Base-by-base conservation (phyloP, 2,113 vertebrate genomes). In the Struthio camelus region DNA sequence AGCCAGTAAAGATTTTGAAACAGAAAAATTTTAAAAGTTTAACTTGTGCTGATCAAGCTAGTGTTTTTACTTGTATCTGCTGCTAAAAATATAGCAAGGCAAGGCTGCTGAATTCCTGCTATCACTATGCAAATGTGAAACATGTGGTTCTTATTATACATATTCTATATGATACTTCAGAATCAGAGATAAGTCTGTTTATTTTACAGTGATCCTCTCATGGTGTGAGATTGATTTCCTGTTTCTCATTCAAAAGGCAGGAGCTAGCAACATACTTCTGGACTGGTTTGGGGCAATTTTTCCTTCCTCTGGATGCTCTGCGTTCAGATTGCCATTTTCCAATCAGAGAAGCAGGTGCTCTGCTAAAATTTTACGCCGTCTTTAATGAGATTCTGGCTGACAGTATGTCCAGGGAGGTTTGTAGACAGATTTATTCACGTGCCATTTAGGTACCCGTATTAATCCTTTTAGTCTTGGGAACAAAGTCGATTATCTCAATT, bases 301-400 rank as follows among this genome's bases (percentile, higher is more conserved):
- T 84, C 38, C 30, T 85, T 87, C 80, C 40, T 77, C 25, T 86
- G 73, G 15, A 20, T 79, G 16, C 22, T 82, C 73, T 90, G 8
- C 32, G 76, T 91, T 88, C 73, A 28, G 67, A 66, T 2, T 9
- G 7, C 50, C 50, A 51, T 91, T 65, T 89, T 96, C 30, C 22
- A 92, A 89, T 40, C 46, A 88, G 83, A 83, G 51, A 83, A 85
- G 23, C 76, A 92, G 75, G 76, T 79, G 10, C 34, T 84, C 36
- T 56, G 27, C 36, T 96, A 54, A 80, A 89, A 87, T 94, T 89
- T 97, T 64, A 78, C 42, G 83, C 24, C 4, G n/a, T 51, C 69
- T 90, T 94, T 96, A 91, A 72, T 92, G 72, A 46, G 58, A 85
- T 93, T 95, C 66, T 95, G 83, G n/a, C 23, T 89, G 81, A 51